Evolutionary conservation across 1,140 invertebrate genomes (phyloP).

Genomic region (Aphaenogaster rudis): DNA sequence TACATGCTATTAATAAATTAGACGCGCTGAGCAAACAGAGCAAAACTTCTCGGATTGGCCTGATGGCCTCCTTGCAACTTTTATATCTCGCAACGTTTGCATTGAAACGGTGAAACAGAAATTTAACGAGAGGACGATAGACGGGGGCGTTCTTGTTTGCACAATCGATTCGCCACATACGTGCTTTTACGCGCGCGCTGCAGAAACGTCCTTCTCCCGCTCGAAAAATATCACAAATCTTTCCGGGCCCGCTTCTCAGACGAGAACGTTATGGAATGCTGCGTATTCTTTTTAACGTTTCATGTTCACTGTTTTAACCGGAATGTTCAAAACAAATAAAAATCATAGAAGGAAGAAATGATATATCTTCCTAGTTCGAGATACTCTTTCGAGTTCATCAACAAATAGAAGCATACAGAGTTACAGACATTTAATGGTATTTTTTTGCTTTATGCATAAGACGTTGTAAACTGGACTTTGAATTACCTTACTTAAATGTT

Average conservation of each 20-base stretch:
- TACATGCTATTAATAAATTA: conserved; percentile 60
- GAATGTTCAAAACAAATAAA: neutral
- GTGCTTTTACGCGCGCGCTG: conserved; percentile 75
- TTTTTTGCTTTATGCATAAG: neutral
- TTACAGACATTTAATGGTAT: neutral
- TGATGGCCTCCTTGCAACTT: conserved; percentile 72
- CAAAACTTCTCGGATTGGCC: conserved; percentile 63
- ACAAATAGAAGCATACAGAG: neutral
- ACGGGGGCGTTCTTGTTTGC: conserved; percentile 75
- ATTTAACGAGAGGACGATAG: conserved; percentile 73
- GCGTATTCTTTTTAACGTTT: conserved; percentile 16
- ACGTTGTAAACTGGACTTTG: neutral
- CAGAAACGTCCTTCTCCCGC: conserved; percentile 44
- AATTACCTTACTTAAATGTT: neutral
- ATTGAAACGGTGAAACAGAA: conserved; percentile 74
- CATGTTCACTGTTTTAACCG: neutral
- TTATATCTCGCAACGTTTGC: conserved; percentile 71
- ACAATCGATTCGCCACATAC: conserved; percentile 79
- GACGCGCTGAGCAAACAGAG: conserved; percentile 41
- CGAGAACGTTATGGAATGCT: conserved; percentile 4
- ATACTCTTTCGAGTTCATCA: neutral
- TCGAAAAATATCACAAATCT: conserved; percentile 68
- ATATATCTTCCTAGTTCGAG: neutral
- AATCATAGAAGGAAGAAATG: neutral
- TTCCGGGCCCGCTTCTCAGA: conserved; percentile 12